Conservation (phyloP, 2,113 vertebrate genomes). For the Verasper variegatus region DNA sequence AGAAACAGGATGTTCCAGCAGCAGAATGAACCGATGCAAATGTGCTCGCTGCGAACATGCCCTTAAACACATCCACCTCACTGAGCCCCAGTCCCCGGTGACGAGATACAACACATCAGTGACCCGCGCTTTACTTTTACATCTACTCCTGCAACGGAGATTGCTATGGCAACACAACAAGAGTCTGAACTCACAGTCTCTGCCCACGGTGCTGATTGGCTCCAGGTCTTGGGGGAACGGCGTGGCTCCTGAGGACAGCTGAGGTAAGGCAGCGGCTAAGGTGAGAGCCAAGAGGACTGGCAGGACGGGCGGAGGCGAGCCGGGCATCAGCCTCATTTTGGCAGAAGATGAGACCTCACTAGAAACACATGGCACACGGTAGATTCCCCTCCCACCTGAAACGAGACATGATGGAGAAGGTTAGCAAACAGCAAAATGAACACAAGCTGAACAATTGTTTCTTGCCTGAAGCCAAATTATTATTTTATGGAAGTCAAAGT, state of each 20-base stretch:
- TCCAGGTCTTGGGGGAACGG: constrained; percentile 86
- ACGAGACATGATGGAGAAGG: constrained; percentile 15
- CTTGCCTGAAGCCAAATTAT: too few relatives aligned
- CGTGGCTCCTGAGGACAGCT: constrained; percentile 66
- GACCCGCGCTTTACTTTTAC: constrained; percentile 25
- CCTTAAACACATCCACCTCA: constrained; percentile 28
- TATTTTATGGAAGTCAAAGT: too few relatives aligned
- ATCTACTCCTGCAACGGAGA: constrained; percentile 8
- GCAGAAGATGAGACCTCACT: constrained; percentile 70
- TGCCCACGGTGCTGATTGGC: constrained; percentile 79
- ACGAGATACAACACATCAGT: constrained; percentile 6
- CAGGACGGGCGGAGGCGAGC: constrained; percentile 71
- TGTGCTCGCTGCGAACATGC: constrained; percentile 14
- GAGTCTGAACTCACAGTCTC: constrained; percentile 75
- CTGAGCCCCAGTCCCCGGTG: not conserved
- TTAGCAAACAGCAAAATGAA: not conserved
- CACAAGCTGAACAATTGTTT: too few relatives aligned
- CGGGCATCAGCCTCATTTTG: constrained; percentile 78
- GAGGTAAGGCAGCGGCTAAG: constrained; percentile 63
- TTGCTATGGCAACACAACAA: constrained; percentile 49
- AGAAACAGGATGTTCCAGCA: not conserved
- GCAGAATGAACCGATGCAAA: constrained; percentile 20
- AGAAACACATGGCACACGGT: constrained; percentile 78
- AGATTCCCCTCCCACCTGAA: constrained; percentile 61
- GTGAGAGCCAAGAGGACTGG: constrained; percentile 70